Evolutionary conservation across 1,140 invertebrate species (phyloP).

Genomic region (Temnothorax curvispinosus): DNA sequence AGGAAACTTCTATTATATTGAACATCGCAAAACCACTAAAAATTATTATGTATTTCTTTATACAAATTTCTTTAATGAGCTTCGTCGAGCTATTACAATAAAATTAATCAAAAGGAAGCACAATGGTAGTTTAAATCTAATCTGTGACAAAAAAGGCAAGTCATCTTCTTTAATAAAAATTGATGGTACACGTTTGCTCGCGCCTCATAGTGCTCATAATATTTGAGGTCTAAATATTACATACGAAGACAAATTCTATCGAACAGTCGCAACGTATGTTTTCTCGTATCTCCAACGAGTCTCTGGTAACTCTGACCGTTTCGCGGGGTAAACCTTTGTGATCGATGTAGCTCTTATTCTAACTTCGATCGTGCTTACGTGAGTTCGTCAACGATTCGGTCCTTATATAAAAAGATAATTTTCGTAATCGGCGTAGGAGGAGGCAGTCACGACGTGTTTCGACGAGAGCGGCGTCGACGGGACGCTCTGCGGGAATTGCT

Average conservation of each 20-base stretch:
- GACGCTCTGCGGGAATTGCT: conserved; percentile 82
- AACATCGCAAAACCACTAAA: background rate
- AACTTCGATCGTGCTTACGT: background rate
- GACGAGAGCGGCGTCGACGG: conserved; percentile 82
- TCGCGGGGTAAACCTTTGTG: conserved; percentile 12
- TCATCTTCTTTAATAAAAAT: background rate
- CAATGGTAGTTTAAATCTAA: background rate
- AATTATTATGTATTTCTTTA: background rate
- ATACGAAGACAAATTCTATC: conserved; percentile 6
- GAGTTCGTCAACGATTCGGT: background rate
- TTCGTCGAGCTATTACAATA: background rate
- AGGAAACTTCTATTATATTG: background rate
- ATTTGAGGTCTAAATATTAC: conserved; percentile 12
- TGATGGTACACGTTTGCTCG: conserved; percentile 20
- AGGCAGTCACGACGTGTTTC: conserved; percentile 81
- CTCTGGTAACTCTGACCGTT: conserved; percentile 54
- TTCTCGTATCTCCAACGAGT: conserved; percentile 12
- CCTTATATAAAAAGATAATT: conserved; percentile 88
- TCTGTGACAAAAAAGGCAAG: background rate
- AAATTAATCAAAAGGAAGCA: background rate
- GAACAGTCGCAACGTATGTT: background rate
- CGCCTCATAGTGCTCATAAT: conserved; percentile 15
- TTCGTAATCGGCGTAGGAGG: conserved; percentile 87
- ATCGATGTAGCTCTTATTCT: conserved; percentile 1
- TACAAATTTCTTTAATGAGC: background rate